Percentiles rank a stretch among this genome's conserved stretches.
These are phyloP conservation scores for Crocodylus rhombifer DNA, from an alignment of 2,797 vertebrate genomes.

Conservation along the genomic window DNA sequence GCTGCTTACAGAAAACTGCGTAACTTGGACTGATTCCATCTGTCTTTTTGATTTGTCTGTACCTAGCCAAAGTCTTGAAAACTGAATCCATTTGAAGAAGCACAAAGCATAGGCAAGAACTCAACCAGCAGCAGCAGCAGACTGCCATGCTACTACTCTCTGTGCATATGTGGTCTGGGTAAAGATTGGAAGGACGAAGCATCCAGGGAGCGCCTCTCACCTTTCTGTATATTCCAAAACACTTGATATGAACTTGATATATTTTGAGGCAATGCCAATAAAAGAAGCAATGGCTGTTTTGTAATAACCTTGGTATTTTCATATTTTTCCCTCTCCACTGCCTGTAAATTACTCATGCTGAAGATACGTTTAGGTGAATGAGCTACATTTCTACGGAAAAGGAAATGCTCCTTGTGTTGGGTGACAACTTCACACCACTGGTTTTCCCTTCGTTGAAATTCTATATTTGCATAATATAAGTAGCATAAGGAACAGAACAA, in stretches of 20 bases:
- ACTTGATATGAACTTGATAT: not conserved
- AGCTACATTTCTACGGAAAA: not conserved
- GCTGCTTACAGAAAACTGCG: too few relatives aligned
- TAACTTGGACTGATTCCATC: too few relatives aligned
- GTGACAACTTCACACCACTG: not conserved
- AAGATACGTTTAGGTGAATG: not conserved
- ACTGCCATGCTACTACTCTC: not conserved
- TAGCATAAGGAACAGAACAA: not conserved
- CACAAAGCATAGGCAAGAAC: not conserved
- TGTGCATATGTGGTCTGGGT: not conserved
- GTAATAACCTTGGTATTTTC: fast-evolving
- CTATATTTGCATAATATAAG: too few relatives aligned
- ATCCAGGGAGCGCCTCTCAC: not conserved
- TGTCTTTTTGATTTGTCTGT: too few relatives aligned
- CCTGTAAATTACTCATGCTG: not conserved
- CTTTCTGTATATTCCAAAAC: not conserved
- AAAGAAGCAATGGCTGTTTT: not conserved
- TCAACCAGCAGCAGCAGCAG: not conserved
- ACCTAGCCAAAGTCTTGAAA: too few relatives aligned
- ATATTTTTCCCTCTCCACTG: not conserved
- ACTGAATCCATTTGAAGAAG: not conserved
- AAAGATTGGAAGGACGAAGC: not conserved
- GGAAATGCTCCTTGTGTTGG: too few relatives aligned
- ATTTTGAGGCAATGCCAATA: not conserved
- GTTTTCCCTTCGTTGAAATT: not conserved